A percentile compares a stretch with the other conserved stretches of the same genome.
Evolutionary conservation across 2,888 invertebrate genomes (phyloP).

Genomic region (Alsophila aescularia): DNA sequence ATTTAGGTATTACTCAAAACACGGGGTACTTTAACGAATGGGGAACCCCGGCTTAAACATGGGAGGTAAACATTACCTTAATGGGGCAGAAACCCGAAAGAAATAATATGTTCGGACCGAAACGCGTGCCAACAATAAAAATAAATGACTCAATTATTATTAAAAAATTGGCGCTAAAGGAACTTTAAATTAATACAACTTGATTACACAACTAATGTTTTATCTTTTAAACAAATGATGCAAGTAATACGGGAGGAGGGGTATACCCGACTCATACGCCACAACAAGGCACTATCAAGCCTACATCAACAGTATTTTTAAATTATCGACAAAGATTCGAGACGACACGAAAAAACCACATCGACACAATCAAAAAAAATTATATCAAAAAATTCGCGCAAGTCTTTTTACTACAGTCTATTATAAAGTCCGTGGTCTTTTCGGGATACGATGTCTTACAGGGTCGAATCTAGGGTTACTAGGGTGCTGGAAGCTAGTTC

Average conservation of each 20-base stretch:
- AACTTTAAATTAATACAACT: not conserved
- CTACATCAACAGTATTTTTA: slow-evolving; percentile 51
- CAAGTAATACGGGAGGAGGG: slow-evolving; percentile 42
- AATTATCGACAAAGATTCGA: slow-evolving; percentile 63
- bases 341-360: slow-evolving; percentile 76
- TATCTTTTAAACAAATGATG: not conserved
- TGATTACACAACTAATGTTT: not conserved
- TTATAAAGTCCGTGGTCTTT: slow-evolving; percentile 71
- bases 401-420: slow-evolving; percentile 82
- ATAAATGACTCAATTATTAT: slow-evolving; percentile 10
- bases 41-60: not conserved
- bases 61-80: not conserved
- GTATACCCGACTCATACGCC: slow-evolving; percentile 57
- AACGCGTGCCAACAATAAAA: slow-evolving; percentile 33
- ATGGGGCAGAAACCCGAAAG: not conserved
- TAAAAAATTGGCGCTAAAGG: slow-evolving; percentile 6
- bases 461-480: slow-evolving; percentile 30
- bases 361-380: slow-evolving; percentile 73
- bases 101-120: slow-evolving; percentile 34
- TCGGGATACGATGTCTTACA: slow-evolving; percentile 65
- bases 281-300: slow-evolving; percentile 77
- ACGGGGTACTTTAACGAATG: not conserved
- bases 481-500: not conserved
- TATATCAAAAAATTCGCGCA: slow-evolving; percentile 77
- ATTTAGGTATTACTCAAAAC: slow-evolving; percentile 5